Evolutionary conservation across 2,113 vertebrate species (phyloP).

Genomic region (Scalopus aquaticus): DNA sequence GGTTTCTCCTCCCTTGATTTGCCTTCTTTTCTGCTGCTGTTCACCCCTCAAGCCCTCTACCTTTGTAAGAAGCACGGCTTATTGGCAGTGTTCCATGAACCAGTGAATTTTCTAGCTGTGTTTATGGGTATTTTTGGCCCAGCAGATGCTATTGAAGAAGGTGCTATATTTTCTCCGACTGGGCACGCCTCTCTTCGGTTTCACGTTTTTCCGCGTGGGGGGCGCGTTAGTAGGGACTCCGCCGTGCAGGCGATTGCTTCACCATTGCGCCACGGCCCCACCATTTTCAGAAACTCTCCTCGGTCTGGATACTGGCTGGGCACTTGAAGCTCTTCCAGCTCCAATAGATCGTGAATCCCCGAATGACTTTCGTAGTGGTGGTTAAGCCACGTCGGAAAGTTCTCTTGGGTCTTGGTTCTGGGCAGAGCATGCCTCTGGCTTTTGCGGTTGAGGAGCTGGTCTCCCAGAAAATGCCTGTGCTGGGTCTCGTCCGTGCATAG

Average conservation of each 20-base stretch:
- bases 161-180: not conserved
- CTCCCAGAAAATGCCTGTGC: not conserved
- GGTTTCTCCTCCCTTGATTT: not conserved
- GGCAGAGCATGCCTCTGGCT: not conserved
- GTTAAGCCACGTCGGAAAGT: constrained; percentile 7
- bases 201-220: too few relatives aligned
- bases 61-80: not conserved
- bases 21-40: not conserved
- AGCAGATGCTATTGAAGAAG: not conserved
- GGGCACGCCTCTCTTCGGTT: not conserved
- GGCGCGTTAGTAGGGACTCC: not conserved
- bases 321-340: not conserved
- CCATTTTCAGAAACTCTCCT: not conserved
- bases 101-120: not conserved
- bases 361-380: not conserved
- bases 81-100: not conserved
- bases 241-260: not conserved
- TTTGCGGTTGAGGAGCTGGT: not conserved
- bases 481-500: not conserved
- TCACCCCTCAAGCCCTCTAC: not conserved
- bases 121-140: constrained; percentile 28
- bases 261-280: not conserved
- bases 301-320: constrained; percentile 6
- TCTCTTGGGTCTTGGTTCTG: not conserved
- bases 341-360: not conserved